phyloP scores from a whole-genome alignment of 2,113 vertebrate species.

The Rhinopomastus cyanomelas region DNA sequence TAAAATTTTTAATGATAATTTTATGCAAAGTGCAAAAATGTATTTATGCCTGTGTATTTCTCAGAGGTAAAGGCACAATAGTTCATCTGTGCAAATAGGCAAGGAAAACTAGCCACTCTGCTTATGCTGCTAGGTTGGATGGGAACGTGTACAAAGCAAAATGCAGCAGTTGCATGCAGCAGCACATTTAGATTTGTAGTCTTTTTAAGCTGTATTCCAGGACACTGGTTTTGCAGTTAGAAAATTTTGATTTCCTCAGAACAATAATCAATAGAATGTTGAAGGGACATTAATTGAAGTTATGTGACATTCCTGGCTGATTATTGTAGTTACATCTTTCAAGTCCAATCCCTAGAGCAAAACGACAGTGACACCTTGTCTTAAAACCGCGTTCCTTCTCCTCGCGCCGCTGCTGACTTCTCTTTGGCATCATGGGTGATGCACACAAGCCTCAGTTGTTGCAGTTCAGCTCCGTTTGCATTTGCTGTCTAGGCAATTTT shows the following conservation, averaged over 20 bases:
- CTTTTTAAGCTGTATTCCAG: neutral
- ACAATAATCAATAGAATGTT: neutral
- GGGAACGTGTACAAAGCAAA: neutral
- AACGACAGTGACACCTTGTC: neutral
- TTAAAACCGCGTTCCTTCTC: neutral
- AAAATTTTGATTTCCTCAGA: neutral
- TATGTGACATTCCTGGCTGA: neutral
- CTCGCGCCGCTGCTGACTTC: neutral
- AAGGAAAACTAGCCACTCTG: neutral
- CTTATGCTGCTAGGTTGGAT: neutral
- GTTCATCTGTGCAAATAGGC: neutral
- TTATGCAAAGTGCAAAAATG: neutral
- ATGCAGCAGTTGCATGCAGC: neutral
- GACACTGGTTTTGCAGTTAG: neutral
- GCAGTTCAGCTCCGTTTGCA: neutral
- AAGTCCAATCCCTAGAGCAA: neutral
- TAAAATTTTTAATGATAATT: neutral
- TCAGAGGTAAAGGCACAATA: neutral
- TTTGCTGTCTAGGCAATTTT: constrained; percentile 23
- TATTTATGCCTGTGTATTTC: neutral
- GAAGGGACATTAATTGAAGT: neutral
- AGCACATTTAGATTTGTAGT: neutral
- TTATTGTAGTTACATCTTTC: neutral
- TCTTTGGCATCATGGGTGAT: neutral
- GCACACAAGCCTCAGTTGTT: neutral